A percentile compares a stretch with the other conserved stretches of the same genome.
Conservation (phyloP, 2,113 vertebrate species). For the Rhinoptilus africanus region DNA sequence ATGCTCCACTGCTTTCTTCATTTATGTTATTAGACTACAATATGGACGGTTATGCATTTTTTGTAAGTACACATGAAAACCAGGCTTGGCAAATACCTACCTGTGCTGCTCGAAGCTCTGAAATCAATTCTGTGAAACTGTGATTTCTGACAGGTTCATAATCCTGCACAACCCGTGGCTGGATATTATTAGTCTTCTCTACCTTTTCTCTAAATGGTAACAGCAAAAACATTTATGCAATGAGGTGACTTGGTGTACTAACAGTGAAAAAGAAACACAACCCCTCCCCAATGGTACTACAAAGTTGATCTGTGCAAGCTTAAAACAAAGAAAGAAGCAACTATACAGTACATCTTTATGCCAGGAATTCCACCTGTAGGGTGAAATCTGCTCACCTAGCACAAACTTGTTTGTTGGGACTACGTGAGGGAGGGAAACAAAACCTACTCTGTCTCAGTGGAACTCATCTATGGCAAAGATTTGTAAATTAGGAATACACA, state of each 20-base stretch:
- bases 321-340: not conserved
- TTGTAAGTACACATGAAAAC: not conserved
- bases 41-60: not conserved
- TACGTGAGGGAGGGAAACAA: not conserved
- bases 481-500: not conserved
- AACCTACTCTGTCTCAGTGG: not conserved
- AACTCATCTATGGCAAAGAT: not conserved
- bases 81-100: conserved; percentile 51
- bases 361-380: not conserved
- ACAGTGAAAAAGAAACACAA: not conserved
- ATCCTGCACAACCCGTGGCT: conserved; percentile 54
- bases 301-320: not conserved
- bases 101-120: conserved; percentile 79
- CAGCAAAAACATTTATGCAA: not conserved
- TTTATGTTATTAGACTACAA: not conserved
- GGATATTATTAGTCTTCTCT: conserved; percentile 56
- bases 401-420: not conserved
- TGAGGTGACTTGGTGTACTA: not conserved
- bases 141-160: conserved; percentile 64
- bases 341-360: not conserved
- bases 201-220: conserved; percentile 79
- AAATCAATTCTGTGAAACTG: conserved; percentile 77
- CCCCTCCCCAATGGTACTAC: not conserved
- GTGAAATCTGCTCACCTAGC: not conserved
- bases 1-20: not conserved